These are phyloP conservation scores for Euclidia mi DNA, from an alignment of 2,888 invertebrate genomes.

Conservation along the genomic window DNA sequence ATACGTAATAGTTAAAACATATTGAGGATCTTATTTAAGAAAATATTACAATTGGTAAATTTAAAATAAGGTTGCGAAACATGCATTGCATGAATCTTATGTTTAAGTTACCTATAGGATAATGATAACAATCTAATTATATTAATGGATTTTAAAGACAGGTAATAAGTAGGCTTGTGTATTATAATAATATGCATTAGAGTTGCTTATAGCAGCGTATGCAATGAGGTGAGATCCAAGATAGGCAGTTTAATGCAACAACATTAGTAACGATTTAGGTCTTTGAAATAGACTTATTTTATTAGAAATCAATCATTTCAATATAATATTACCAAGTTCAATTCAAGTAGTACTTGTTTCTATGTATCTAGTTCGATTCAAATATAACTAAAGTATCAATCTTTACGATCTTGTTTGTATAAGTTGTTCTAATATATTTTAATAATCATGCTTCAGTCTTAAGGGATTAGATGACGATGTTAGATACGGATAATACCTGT, in stretches of 20 bases:
- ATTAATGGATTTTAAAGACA: no score
- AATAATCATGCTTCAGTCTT: background rate
- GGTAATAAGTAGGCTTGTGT: no score
- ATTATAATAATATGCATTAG: no score
- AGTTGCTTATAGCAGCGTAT: no score
- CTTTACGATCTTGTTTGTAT: background rate
- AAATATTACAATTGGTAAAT: no score
- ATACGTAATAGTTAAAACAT: no score
- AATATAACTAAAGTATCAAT: background rate
- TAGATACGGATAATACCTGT: no score
- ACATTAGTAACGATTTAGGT: background rate
- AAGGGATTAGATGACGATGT: background rate
- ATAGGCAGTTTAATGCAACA: background rate
- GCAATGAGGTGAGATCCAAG: background rate
- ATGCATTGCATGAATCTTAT: no score
- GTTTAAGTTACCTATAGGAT: no score
- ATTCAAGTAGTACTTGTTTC: background rate
- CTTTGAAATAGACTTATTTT: background rate
- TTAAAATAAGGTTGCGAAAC: no score
- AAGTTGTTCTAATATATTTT: background rate
- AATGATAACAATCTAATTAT: no score
- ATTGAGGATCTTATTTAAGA: no score
- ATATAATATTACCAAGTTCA: background rate
- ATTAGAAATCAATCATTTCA: background rate
- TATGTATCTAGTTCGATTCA: background rate